A percentile compares a stretch with the other conserved stretches of the same genome.
Conservation (phyloP, 2,113 vertebrate species). For the Holacanthus passer region DNA sequence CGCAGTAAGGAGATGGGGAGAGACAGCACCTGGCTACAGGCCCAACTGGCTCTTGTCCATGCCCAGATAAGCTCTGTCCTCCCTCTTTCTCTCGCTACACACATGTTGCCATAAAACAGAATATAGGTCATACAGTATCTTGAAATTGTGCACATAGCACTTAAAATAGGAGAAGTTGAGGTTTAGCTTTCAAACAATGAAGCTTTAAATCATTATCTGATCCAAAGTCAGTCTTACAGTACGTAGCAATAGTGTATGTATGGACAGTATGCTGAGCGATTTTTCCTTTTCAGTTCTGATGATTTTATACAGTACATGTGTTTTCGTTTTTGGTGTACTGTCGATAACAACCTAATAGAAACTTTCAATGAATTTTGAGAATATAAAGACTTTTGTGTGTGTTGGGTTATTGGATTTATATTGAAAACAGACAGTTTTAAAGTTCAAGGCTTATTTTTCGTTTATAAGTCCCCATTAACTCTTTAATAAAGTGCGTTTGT, state of each 20-base stretch:
- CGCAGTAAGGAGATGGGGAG: slow-evolving; percentile 65
- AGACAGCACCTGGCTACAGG: slow-evolving; percentile 71
- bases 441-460: not conserved
- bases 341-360: not conserved
- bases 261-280: not conserved
- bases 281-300: slow-evolving; percentile 17
- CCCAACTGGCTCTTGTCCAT: slow-evolving; percentile 70
- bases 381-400: not conserved
- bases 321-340: slow-evolving; percentile 19
- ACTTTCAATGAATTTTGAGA: slow-evolving; percentile 3
- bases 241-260: not conserved
- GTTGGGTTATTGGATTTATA: slow-evolving; percentile 2
- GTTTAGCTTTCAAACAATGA: slow-evolving; percentile 55
- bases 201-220: slow-evolving; percentile 32
- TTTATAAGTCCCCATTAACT: not conserved
- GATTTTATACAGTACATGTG: slow-evolving; percentile 8
- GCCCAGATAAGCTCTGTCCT: slow-evolving; percentile 75
- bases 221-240: slow-evolving; percentile 4
- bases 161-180: slow-evolving; percentile 49
- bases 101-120: slow-evolving; percentile 64
- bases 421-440: slow-evolving; percentile 12
- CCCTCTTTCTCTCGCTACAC: slow-evolving; percentile 47
- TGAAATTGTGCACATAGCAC: slow-evolving; percentile 43
- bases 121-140: slow-evolving; percentile 68
- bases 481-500: not conserved